Conservation (phyloP, 2,888 invertebrate genomes). For the Cantharis rufa region DNA sequence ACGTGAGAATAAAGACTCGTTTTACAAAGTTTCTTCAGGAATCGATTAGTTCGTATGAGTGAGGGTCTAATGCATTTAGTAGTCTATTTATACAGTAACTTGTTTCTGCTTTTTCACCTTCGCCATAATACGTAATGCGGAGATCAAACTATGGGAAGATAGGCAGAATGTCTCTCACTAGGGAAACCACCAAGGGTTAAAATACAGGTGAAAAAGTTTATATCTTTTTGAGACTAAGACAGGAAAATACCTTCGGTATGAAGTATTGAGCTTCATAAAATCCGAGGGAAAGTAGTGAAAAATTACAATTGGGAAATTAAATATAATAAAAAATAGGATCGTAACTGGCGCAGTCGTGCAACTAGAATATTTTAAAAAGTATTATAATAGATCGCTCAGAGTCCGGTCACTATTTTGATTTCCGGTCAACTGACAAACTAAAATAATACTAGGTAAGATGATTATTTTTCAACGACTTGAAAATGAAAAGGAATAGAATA, state of each 20-base stretch:
- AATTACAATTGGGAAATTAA: background rate
- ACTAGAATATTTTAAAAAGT: background rate
- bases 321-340: background rate
- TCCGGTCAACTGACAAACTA: background rate
- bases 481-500: background rate
- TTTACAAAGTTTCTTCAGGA: background rate
- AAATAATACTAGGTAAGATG: background rate
- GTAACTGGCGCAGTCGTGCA: background rate
- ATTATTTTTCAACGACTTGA: background rate
- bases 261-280: background rate
- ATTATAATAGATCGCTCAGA: background rate
- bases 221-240: background rate
- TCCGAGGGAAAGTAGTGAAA: background rate
- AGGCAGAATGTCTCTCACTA: background rate
- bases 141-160: background rate
- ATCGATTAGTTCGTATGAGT: background rate
- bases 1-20: background rate
- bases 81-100: background rate
- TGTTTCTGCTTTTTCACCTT: background rate
- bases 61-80: background rate
- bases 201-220: background rate
- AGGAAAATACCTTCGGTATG: background rate
- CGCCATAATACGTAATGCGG: background rate
- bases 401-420: background rate
- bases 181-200: background rate